Conservation (phyloP, 2,113 vertebrate species). For the Bos indicus region DNA sequence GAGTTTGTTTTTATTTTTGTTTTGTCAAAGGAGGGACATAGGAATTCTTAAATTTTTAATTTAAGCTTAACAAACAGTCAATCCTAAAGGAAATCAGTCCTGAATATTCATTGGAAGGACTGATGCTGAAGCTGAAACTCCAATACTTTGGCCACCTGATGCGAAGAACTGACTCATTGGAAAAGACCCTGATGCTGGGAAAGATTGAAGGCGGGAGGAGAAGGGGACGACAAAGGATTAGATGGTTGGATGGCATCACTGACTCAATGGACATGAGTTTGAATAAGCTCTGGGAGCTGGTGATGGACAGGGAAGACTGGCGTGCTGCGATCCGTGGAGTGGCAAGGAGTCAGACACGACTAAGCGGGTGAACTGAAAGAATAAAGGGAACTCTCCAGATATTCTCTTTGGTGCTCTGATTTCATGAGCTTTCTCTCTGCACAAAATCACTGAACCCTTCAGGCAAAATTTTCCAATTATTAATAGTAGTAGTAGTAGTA, state of each 20-base stretch:
- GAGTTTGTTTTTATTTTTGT: neutral
- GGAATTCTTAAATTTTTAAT: neutral
- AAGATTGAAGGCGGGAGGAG: neutral
- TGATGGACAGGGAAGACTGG: neutral
- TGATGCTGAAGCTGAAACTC: neutral
- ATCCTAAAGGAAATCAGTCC: neutral
- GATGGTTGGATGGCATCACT: neutral
- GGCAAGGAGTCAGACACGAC: accelerated
- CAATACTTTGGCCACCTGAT: neutral
- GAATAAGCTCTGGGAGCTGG: neutral
- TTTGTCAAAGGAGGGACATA: neutral
- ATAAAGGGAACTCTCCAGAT: neutral
- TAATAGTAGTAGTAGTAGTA: neutral
- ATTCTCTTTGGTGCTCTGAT: neutral
- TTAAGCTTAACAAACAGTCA: neutral
- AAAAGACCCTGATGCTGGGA: neutral
- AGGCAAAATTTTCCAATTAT: neutral
- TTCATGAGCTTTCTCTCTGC: neutral
- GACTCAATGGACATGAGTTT: neutral
- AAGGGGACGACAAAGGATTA: neutral
- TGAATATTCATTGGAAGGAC: neutral
- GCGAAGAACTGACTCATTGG: neutral
- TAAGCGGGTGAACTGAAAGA: neutral
- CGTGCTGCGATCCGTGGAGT: neutral
- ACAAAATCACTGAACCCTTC: neutral